A percentile compares a stretch with the other conserved stretches of the same genome.
Conservation (phyloP, 2,113 vertebrate genomes). For the Etia nguti region DNA sequence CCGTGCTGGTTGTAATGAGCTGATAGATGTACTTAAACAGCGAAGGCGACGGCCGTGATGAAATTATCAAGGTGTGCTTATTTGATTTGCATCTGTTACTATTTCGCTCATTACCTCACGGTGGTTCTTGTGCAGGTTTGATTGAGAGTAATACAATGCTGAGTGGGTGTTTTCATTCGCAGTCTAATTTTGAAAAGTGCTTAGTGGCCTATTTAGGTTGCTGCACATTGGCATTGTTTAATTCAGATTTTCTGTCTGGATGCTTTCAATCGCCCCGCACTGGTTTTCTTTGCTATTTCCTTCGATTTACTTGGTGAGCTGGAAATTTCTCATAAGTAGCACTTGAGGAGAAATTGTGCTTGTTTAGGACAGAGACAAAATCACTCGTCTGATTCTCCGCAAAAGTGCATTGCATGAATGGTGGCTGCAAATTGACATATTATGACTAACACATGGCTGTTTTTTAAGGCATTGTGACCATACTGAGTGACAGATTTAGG, state of each 20-base stretch:
- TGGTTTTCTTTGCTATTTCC: neutral
- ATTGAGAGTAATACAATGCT: neutral
- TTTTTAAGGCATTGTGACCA: constrained; percentile 29
- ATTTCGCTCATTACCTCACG: neutral
- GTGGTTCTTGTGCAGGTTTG: constrained; percentile 9
- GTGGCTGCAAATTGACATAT: constrained; percentile 13
- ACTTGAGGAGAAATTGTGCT: constrained; percentile 4
- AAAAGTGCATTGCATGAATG: neutral
- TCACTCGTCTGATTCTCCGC: neutral
- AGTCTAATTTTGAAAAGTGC: neutral
- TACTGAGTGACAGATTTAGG: constrained; percentile 47
- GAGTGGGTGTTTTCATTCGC: neutral
- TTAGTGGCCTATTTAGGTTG: neutral
- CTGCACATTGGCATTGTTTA: neutral
- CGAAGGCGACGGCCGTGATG: constrained; percentile 18
- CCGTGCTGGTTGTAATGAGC: constrained; percentile 16
- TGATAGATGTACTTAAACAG: constrained; percentile 21
- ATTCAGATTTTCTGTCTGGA: constrained; percentile 6
- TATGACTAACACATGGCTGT: constrained; percentile 40
- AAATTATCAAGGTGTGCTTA: constrained; percentile 32
- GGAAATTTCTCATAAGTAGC: constrained; percentile 32
- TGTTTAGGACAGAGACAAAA: neutral
- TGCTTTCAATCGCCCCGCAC: neutral
- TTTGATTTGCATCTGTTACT: constrained; percentile 49
- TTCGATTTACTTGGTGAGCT: neutral